These are phyloP conservation scores for Metopolophium dirhodum DNA, from an alignment of 1,140 invertebrate genomes.

Conservation along the genomic window DNA sequence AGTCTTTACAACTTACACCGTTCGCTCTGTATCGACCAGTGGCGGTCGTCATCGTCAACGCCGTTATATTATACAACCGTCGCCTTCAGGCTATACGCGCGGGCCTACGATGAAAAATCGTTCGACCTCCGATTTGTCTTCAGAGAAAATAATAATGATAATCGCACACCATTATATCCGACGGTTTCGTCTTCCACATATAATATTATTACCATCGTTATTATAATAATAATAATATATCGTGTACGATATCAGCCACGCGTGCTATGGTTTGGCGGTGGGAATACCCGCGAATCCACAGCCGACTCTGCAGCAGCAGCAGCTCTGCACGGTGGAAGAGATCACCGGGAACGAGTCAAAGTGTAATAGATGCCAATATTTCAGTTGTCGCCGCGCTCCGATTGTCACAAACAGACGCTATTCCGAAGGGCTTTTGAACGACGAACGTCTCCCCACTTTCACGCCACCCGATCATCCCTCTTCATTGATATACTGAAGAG, in stretches of 20 bases:
- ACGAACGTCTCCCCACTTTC: background rate
- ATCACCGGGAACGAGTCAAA: conserved; percentile 21
- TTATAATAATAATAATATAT: background rate
- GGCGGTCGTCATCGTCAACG: too few species aligned
- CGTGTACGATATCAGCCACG: background rate
- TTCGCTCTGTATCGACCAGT: background rate
- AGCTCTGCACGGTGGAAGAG: background rate
- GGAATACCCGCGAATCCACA: background rate
- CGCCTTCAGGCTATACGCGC: background rate
- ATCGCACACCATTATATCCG: background rate
- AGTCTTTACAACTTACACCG: background rate
- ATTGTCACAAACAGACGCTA: conserved; percentile 42
- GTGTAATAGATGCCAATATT: conserved; percentile 49
- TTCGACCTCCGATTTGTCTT: background rate
- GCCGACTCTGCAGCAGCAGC: background rate
- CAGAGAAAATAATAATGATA: background rate
- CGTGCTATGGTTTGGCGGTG: background rate
- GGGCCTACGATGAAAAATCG: background rate
- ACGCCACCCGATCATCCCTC: background rate
- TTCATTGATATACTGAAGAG: background rate
- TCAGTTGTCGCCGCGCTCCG: conserved; percentile 11
- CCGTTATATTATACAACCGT: background rate
- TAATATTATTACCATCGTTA: background rate
- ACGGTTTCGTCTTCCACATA: background rate
- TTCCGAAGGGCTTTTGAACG: conserved; percentile 11